Base-by-base conservation (phyloP, 2,113 vertebrate species). In the Cricetomys ansorgei region DNA sequence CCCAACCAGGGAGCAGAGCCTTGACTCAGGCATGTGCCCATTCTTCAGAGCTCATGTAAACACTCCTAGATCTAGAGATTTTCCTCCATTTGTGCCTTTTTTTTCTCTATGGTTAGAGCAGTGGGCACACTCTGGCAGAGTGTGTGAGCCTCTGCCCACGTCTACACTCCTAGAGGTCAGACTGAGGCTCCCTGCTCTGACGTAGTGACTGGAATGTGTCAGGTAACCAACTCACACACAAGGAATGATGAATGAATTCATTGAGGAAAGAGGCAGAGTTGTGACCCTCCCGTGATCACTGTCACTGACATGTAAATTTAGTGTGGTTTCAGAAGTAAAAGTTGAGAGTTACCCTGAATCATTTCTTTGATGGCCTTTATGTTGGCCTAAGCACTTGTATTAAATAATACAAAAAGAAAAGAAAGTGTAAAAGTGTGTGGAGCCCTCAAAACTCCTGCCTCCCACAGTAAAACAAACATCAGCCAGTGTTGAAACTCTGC, bases 341-440 rank as follows among this genome's bases (percentile, higher is more conserved):
- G 27, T 50, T 43, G 29, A 48, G 21, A 67, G 31, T 79, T 69
- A 43, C 29, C 86, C 59, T 69, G 79, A 87, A 55, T 53, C 64
- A 83, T 70, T 92, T 59, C 80, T 15, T 5, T 50, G 40, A 15
- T 84, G n/a, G n/a, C 45, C 23, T 27, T 91, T 84, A 64, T 69
- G 11, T 64, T 79, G 23, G 27, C 43, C 40, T 9, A 89, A 57
- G 29, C 15, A 70, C 23, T 79, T 50, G n/a, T 16, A 13, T 83
- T 59, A 59, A 81, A 62, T 83, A 83, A 62, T 59, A 59, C 27
- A 50, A 10, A 88, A 88, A 93, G 53, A 23, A 25, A 81, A 75
- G 40, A 10, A 57, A 12, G 31, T 31, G 3, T 37, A 13, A 48
- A 37, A 85, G 43, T 88, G n/a, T 11, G 27, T 85, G 43, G 43